phyloP scores from a whole-genome alignment of 2,113 vertebrate species.

The Sylvilagus bachmani region DNA sequence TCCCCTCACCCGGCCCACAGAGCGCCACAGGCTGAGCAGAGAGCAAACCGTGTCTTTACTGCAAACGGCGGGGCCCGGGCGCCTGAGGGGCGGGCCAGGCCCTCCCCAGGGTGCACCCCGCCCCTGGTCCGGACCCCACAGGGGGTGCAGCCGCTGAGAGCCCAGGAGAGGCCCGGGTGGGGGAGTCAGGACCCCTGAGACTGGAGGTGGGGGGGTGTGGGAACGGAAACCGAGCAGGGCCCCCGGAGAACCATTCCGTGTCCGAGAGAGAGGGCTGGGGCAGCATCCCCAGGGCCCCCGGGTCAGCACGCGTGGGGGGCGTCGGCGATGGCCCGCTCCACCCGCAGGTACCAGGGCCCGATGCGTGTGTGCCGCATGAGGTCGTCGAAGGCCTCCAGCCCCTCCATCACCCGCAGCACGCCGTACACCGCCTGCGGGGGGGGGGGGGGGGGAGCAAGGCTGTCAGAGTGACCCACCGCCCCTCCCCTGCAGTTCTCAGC shows the following conservation, averaged over 20 bases:
- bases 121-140: not conserved
- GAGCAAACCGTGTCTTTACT: slow-evolving; percentile 36
- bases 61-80: not conserved
- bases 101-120: no score
- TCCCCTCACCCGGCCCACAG: no score
- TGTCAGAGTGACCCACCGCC: no score
- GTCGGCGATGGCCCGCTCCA: slow-evolving; percentile 90
- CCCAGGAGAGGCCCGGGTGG: not conserved
- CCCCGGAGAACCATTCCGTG: no score
- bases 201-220: accelerated
- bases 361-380: slow-evolving; percentile 96
- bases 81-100: not conserved
- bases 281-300: not conserved
- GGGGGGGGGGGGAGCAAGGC: no score
- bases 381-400: slow-evolving; percentile 96
- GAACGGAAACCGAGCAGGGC: accelerated
- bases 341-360: slow-evolving; percentile 93
- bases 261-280: no score
- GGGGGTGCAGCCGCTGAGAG: not conserved
- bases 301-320: slow-evolving; percentile 55
- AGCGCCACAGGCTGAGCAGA: not conserved
- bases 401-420: slow-evolving; percentile 98
- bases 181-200: no score
- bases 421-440: slow-evolving; percentile 94
- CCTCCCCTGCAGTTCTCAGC: no score